Evolutionary conservation across 2,888 invertebrate species (phyloP).

Genomic region (Agonopterix arenella): DNA sequence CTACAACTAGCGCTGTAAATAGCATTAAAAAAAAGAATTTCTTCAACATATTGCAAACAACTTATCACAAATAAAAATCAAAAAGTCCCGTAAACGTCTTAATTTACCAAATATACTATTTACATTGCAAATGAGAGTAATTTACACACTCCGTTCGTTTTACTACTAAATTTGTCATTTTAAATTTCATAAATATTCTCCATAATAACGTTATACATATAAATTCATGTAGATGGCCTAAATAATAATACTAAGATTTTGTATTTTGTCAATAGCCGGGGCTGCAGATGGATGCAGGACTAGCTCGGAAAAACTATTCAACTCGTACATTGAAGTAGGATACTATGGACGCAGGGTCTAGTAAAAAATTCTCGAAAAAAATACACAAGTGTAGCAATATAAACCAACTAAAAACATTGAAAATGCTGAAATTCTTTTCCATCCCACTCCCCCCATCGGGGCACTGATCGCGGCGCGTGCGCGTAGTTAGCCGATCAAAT

Average conservation of each 20-base stretch:
- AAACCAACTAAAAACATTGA: too few species aligned
- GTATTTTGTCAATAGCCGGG: slow-evolving; percentile 28
- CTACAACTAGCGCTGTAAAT: slow-evolving; percentile 49
- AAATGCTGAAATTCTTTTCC: too few species aligned
- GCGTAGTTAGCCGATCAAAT: too few species aligned
- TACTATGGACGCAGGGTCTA: too few species aligned
- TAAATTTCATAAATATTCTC: slow-evolving; percentile 52
- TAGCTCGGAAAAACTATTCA: slow-evolving; percentile 8
- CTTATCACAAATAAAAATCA: slow-evolving; percentile 54
- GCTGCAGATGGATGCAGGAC: slow-evolving; percentile 4
- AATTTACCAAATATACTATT: slow-evolving; percentile 59
- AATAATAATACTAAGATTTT: slow-evolving; percentile 30
- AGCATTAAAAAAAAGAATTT: slow-evolving; percentile 32
- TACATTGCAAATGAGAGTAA: slow-evolving; percentile 69
- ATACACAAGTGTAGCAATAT: too few species aligned
- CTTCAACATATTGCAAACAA: slow-evolving; percentile 58
- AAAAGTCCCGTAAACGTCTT: slow-evolving; percentile 38
- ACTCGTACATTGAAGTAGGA: too few species aligned
- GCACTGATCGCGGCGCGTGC: too few species aligned
- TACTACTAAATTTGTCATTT: slow-evolving; percentile 70
- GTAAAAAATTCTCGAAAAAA: too few species aligned
- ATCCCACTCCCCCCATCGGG: too few species aligned
- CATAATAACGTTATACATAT: slow-evolving; percentile 52
- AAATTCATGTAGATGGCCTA: slow-evolving; percentile 47
- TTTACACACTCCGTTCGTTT: slow-evolving; percentile 53